These are phyloP conservation scores for Parascotia fuliginaria DNA, from an alignment of 2,888 invertebrate species.

Conservation along the genomic window DNA sequence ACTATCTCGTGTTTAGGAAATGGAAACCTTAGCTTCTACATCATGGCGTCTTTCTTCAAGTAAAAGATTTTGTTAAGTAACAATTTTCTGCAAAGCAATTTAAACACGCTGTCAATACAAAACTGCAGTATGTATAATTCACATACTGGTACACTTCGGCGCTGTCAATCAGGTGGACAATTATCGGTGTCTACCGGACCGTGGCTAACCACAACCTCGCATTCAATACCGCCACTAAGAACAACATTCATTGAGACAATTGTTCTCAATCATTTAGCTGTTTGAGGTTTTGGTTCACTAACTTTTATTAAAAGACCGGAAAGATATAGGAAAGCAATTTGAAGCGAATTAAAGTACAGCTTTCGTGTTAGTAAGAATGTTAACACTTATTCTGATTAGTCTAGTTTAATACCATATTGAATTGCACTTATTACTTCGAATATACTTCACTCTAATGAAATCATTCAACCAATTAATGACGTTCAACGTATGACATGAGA, in stretches of 20 bases:
- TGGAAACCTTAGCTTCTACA: no score
- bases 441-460: no score
- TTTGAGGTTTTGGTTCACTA: conserved; percentile 30
- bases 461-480: no score
- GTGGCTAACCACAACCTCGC: conserved; percentile 63
- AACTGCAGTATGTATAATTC: conserved; percentile 21
- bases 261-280: conserved; percentile 2
- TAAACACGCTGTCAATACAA: conserved; percentile 4
- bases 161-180: conserved; percentile 74
- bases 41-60: no score
- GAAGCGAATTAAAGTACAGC: no score
- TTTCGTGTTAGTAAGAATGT: not conserved
- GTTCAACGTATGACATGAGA: no score
- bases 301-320: not conserved
- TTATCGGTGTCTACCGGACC: conserved; percentile 70
- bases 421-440: no score
- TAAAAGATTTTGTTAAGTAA: no score
- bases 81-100: no score
- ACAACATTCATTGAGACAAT: conserved; percentile 33
- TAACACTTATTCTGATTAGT: no score
- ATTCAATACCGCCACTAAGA: conserved; percentile 56
- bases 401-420: no score
- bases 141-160: conserved; percentile 56
- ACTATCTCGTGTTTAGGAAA: no score
- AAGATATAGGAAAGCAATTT: not conserved